Base-by-base conservation (phyloP, 2,888 invertebrate species). In the Patella depressa region DNA sequence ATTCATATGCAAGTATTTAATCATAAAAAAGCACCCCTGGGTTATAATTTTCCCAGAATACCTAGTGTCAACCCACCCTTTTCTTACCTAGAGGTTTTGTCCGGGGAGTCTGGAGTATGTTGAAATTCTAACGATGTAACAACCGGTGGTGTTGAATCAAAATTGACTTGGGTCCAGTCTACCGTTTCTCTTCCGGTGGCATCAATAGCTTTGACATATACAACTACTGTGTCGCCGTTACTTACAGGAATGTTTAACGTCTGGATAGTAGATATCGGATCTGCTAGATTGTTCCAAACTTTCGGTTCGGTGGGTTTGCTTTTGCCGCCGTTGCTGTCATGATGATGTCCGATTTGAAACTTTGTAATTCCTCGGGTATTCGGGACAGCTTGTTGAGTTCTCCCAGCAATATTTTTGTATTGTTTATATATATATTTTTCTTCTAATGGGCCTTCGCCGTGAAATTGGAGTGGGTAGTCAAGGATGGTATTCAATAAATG, bases 151-250 rank as follows among this genome's bases (percentile, higher is more conserved):
- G 78, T 76, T n/a, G 71, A 70, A 73, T 85, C 85, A 73, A 83
- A 81, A 59, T 74, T 77, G 17, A 85, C 79, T 24, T 74, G 54
- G 11, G 80, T 80, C 5, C 70, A 45, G 17, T 79, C 81, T 1
- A 75, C 65, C n/a, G 73, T 75, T 15, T 45, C 76, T 17, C 80
- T 80, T 19, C 80, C 81, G 72, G 81, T 78, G 2, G 72, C 54
- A 72, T 86, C 85, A 12, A 71, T 73, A 1, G 85, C 85, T 65
- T 80, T 74, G 12, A 85, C 81, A 83, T 83, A 84, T 2, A 85
- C 19, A 9, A 76, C 79, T 0, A 83, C 72, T 3, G 80, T 78
- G 72, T 80, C 77, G 7, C 81, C 85, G 71, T 76, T 77, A 3
- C 65, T 34, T 15, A 53, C 14, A n/a, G 9, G 15, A 29, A 2